These are phyloP conservation scores for Sthenelais limicola DNA, from an alignment of 2,888 invertebrate genomes.

Conservation along the genomic window DNA sequence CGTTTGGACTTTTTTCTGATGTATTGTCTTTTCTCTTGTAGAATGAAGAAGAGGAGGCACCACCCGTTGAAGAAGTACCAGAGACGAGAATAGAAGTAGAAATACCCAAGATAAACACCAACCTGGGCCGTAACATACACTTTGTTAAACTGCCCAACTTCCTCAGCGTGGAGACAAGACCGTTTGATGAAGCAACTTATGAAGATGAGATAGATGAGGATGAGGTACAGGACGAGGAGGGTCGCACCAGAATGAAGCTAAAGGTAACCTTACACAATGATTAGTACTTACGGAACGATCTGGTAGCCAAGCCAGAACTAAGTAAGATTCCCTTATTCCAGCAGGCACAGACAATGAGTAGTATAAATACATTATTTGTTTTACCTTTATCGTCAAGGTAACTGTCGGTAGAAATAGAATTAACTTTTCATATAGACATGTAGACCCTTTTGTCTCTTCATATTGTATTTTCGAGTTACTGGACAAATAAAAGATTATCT, in stretches of 20 bases:
- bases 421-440: too few species aligned
- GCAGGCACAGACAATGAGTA: too few species aligned
- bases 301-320: too few species aligned
- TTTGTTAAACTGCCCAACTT: constrained; percentile 99
- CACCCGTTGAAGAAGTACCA: constrained; percentile 80
- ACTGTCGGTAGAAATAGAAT: too few species aligned
- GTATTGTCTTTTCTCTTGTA: constrained; percentile 6
- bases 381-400: too few species aligned
- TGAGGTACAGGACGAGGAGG: constrained; percentile 97
- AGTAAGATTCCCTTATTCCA: too few species aligned
- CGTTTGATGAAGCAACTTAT: constrained; percentile 94
- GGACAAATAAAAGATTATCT: too few species aligned
- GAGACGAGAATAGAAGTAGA: constrained; percentile 97
- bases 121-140: constrained; percentile 84
- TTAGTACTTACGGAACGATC: too few species aligned
- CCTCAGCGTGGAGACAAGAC: constrained; percentile 96
- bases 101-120: constrained; percentile 86
- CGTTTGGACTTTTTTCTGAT: too few species aligned
- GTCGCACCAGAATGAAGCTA: constrained; percentile 82
- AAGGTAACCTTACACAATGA: constrained; percentile 72
- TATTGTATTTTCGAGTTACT: too few species aligned
- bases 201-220: constrained; percentile 99
- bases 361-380: too few species aligned
- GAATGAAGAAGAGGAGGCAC: constrained; percentile 73
- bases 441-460: too few species aligned